Evolutionary conservation across 2,888 invertebrate genomes (phyloP), one percentile per base, ranked within the genome.

Genomic region (Muschampia plurimacula): DNA sequence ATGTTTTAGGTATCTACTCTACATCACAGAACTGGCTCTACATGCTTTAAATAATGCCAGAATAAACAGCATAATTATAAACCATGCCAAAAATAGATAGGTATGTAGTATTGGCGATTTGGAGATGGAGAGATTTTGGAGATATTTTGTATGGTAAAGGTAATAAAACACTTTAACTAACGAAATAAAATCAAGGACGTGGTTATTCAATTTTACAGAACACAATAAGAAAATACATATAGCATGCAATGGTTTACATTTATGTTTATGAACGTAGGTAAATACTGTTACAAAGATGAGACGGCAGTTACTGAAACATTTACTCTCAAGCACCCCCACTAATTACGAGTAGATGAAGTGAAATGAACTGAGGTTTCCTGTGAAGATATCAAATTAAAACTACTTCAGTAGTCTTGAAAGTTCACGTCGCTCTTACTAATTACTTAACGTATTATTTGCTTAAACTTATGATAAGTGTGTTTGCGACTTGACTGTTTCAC

Each of bases 341-440:
- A 63, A 69, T 63, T 63, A 69, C 22, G 22, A 22, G 22, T 22
- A 22, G 57, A 65, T 44, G 41, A n/a, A 63, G 41, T 63, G 70
- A 70, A 70, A 65, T 70, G 65, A 70, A 70, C 57, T 70, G 70
- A 46, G 36, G 59, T 41, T 59, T 65, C 63, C 68, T 44, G 22
- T 70, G 70, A 70, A 70, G 64, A 64, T 70, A 65, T 70, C 70
- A 70, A 70, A 70, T 65, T 57, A 70, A 41, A 59, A 70, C 59
- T 65, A 15, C 65, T 65, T 63, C 59, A 59, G 55, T 44, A 15
- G 59, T 65, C 32, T 70, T 65, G 22, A 70, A 70, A 70, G 65
- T 65, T 70, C 10, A 70, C 46, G 70, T 59, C 70, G 65, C 65
- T 70, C 70, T 70, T 59, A 70, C 65, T 65, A 70, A 70, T 70